Percentiles rank a stretch among this genome's conserved stretches.
phyloP scores from a whole-genome alignment of 2,888 invertebrate species.

The Microchrysa polita region DNA sequence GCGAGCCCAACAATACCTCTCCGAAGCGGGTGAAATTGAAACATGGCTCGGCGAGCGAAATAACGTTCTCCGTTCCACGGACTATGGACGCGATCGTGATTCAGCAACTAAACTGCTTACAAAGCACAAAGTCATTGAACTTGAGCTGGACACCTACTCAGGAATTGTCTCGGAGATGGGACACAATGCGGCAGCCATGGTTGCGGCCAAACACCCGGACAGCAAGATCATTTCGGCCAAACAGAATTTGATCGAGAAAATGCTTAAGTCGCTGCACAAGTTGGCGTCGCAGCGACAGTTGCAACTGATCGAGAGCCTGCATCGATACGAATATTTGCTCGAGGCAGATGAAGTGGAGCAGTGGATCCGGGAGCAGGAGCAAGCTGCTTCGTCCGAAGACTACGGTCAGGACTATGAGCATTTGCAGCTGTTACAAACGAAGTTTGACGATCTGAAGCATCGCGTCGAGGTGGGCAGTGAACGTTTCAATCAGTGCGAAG shows the following conservation, averaged over 20 bases:
- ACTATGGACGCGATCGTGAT: constrained; percentile 89
- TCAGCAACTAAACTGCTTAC: constrained; percentile 92
- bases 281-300: constrained; percentile 82
- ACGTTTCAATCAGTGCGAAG: constrained; percentile 89
- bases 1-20: constrained; percentile 90
- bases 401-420: constrained; percentile 96
- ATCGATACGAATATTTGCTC: constrained; percentile 88
- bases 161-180: constrained; percentile 94
- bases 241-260: constrained; percentile 79
- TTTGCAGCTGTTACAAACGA: constrained; percentile 82
- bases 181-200: constrained; percentile 83
- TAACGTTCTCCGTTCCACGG: constrained; percentile 81
- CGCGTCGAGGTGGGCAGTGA: constrained; percentile 90
- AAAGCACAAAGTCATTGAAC: constrained; percentile 91
- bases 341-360: constrained; percentile 90
- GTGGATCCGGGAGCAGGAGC: constrained; percentile 92
- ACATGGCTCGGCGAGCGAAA: constrained; percentile 91
- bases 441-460: constrained; percentile 93
- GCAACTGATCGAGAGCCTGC: constrained; percentile 89
- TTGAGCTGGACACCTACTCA: constrained; percentile 90
- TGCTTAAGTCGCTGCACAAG: constrained; percentile 82
- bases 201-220: constrained; percentile 83
- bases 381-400: constrained; percentile 89
- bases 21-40: constrained; percentile 91
- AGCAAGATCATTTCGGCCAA: constrained; percentile 81